Evolutionary conservation across 64 coral and sea anemone species (phyloP), one percentile per base, ranked within the genome.

Genomic region (Catalaphyllia jardinei): DNA sequence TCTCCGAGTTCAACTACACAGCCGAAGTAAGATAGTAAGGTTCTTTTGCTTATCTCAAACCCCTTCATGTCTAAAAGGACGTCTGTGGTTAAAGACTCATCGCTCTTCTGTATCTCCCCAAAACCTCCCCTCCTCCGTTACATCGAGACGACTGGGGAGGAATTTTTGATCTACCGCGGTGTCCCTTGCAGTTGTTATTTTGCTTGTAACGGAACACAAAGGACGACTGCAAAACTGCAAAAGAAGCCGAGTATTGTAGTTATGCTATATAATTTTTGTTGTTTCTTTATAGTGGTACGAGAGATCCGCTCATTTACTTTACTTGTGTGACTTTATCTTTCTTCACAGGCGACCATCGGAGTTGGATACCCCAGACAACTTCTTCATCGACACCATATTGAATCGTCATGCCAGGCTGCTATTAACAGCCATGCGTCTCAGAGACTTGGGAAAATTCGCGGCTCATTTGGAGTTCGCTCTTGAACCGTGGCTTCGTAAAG

Each of bases 361-460:
- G 61, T 35, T 93, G 59, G 97, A 99, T 60, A 86, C 88, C 22
- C 38, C 86, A 10, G 97, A 95, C 33, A 89, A 93, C 29, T 99
- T 92, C 49, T 99, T 99, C 62, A 93, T 99, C 16, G 93, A 95
- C 76, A 95, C 91, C 4, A 99, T 99, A 13, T 75, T 99, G 16
- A 99, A 95, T 77, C 90, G 97, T n/a, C 97, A 99, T 63, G 93
- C 97, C 4, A 88, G 97, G 55, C 62, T 93, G 33, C 71, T 99
- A 18, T 46, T 95, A 42, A 87, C 90, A 57, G 87, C 90, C 35
- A 93, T 88, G 52, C 90, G 97, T 3, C 85, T 99, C n/a, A 94
- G 90, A 89, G 97, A 99, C 69, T 73, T 99, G 31, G 97, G 97
- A 31, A 83, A 86, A 27, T 99, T 99, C 61, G 76, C 91, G n/a